Evolutionary conservation across 2,888 invertebrate species (phyloP).

Genomic region (Epsilonema sp.): DNA sequence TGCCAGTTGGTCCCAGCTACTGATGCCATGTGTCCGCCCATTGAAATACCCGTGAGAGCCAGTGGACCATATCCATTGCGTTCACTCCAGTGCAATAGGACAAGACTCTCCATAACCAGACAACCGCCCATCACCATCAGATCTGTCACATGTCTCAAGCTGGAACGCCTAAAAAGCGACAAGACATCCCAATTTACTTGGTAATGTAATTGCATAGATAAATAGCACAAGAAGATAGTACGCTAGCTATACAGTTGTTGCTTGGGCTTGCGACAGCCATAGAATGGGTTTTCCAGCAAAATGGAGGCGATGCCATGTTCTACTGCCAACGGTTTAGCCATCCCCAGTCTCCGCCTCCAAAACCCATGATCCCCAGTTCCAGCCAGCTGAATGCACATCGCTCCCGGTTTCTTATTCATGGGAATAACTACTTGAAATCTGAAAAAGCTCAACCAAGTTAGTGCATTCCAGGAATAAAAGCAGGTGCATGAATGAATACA

Average conservation of each 20-base stretch:
- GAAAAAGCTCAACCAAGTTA: too few relatives aligned
- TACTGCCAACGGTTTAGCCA: constrained; percentile 72
- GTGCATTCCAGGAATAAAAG: constrained; percentile 7
- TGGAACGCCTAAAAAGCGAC: constrained; percentile 48
- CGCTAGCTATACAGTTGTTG: constrained; percentile 43
- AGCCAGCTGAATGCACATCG: constrained; percentile 64
- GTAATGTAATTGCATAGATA: constrained; percentile 3
- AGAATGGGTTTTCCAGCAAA: constrained; percentile 82
- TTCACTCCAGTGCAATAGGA: constrained; percentile 81
- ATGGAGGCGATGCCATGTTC: constrained; percentile 76
- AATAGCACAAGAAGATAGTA: background rate
- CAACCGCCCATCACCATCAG: constrained; percentile 98
- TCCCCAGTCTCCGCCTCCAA: constrained; percentile 65
- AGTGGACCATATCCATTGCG: constrained; percentile 70
- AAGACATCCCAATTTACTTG: too few relatives aligned
- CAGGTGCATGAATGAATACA: background rate
- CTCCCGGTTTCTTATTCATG: too few relatives aligned
- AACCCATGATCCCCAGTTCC: constrained; percentile 79
- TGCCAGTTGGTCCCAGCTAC: constrained; percentile 88
- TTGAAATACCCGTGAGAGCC: constrained; percentile 80
- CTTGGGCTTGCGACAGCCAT: constrained; percentile 60
- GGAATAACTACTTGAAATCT: constrained; percentile 5
- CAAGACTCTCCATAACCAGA: constrained; percentile 72
- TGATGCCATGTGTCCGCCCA: constrained; percentile 98
- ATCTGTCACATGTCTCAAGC: constrained; percentile 80